A percentile compares a stretch with the other conserved stretches of the same genome.
Conservation (phyloP, 2,797 vertebrate genomes). For the Tokudaia muenninki region DNA sequence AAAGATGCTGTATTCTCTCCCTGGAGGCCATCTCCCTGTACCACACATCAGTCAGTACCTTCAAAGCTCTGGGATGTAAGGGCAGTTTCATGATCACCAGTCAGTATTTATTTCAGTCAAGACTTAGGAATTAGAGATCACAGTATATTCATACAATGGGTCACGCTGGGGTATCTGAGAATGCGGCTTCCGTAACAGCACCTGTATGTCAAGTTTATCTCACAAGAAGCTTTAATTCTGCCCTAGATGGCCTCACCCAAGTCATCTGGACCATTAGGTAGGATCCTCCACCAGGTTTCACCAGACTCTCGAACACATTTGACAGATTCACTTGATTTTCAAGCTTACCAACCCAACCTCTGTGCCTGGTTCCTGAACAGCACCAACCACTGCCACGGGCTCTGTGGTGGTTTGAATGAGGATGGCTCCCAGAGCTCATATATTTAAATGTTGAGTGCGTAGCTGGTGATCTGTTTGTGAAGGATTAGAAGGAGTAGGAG, state of each 20-base stretch:
- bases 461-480: neutral
- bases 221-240: neutral
- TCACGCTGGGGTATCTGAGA: neutral
- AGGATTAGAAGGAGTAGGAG: neutral
- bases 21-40: neutral
- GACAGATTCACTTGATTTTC: neutral
- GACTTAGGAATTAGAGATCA: neutral
- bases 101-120: neutral
- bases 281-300: neutral
- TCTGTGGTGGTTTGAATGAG: neutral
- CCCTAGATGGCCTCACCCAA: too few species aligned
- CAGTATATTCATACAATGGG: neutral
- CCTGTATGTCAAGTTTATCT: rapidly evolving
- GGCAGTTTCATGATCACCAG: neutral
- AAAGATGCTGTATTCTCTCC: neutral
- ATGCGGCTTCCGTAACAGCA: neutral
- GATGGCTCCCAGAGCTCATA: neutral
- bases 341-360: rapidly evolving
- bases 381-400: neutral
- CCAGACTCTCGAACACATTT: neutral
- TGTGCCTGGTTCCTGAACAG: neutral
- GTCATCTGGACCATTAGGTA: neutral
- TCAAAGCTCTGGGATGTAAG: constrained; percentile 3
- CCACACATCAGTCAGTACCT: neutral
- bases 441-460: neutral